These are phyloP conservation scores for Microplitis mediator DNA, from an alignment of 1,140 invertebrate genomes.

Conservation along the genomic window DNA sequence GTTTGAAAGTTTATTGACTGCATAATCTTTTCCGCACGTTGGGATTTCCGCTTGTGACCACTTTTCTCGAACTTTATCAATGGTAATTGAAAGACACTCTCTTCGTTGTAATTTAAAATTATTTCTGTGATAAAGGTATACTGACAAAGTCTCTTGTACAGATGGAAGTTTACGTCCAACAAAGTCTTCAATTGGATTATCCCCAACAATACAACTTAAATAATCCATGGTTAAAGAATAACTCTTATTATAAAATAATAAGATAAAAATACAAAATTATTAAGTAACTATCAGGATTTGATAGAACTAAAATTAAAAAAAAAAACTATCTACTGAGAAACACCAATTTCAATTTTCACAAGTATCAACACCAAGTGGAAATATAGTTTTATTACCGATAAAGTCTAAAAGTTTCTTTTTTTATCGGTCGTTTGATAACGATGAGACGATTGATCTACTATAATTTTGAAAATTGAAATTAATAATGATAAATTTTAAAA, in stretches of 20 bases:
- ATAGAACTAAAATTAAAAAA: not conserved
- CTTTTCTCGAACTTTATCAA: slow-evolving; percentile 11
- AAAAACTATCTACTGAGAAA: not conserved
- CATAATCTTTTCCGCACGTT: slow-evolving; percentile 3
- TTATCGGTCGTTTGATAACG: too few relatives aligned
- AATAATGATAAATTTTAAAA: too few relatives aligned
- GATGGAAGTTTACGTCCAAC: not conserved
- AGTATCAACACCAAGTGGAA: too few relatives aligned
- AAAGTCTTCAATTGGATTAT: slow-evolving; percentile 10
- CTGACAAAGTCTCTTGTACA: slow-evolving; percentile 1
- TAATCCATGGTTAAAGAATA: not conserved
- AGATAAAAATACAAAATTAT: not conserved
- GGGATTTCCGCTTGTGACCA: slow-evolving; percentile 13
- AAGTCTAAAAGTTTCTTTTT: too few relatives aligned
- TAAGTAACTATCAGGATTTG: not conserved
- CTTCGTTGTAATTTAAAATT: not conserved
- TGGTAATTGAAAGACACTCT: not conserved
- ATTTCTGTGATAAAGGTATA: slow-evolving; percentile 1
- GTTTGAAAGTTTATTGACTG: not conserved
- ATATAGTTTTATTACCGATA: too few relatives aligned
- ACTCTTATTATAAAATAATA: not conserved
- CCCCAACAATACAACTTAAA: slow-evolving; percentile 6
- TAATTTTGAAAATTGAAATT: too few relatives aligned
- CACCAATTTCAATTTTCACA: not conserved
- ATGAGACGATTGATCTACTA: too few relatives aligned